These are phyloP conservation scores for Drosophila basisetae DNA, from an alignment of 2,888 invertebrate genomes.

Conservation along the genomic window DNA sequence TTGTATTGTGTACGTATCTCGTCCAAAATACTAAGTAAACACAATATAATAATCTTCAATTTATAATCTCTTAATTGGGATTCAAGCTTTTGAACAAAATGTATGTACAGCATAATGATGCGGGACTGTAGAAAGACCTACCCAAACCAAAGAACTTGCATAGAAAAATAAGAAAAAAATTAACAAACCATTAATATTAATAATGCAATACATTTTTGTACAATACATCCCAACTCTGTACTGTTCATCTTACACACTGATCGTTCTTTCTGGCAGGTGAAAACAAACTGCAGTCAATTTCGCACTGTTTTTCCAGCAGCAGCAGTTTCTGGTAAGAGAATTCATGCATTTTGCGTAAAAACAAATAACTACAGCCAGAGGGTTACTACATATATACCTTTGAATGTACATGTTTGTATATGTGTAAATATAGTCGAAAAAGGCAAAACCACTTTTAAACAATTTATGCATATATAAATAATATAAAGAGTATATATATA, in stretches of 20 bases:
- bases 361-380: neutral
- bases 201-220: neutral
- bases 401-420: slow-evolving; percentile 2
- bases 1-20: neutral
- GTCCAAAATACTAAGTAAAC: neutral
- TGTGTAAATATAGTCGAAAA: neutral
- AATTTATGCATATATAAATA: slow-evolving; percentile 26
- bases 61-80: neutral
- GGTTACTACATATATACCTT: neutral
- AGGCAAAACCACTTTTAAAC: slow-evolving; percentile 27
- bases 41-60: neutral
- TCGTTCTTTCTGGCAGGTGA: neutral
- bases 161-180: neutral
- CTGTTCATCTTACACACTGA: neutral
- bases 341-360: neutral
- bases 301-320: neutral
- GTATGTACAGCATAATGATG: neutral
- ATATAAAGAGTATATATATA: neutral
- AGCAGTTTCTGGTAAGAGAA: neutral
- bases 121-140: neutral
- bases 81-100: neutral
- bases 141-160: neutral
- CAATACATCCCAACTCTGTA: neutral
- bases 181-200: neutral
- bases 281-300: neutral